Evolutionary conservation across 2,113 vertebrate genomes (phyloP).

Genomic region (Anser cygnoides): DNA sequence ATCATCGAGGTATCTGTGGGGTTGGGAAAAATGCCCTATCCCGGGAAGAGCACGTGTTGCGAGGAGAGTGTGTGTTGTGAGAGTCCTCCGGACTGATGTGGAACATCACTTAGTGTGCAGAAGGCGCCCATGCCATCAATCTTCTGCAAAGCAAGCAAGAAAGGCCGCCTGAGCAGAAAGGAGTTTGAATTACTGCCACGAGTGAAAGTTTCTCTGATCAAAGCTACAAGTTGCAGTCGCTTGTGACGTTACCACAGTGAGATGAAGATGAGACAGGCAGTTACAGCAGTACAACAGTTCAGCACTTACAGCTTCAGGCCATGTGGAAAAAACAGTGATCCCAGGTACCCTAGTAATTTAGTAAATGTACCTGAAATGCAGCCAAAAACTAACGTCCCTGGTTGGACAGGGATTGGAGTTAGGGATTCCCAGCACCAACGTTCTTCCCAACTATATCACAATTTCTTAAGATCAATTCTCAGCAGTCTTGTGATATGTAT

Average conservation of each 20-base stretch:
- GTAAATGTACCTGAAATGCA: not conserved
- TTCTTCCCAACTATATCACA: not conserved
- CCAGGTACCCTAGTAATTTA: too few species aligned
- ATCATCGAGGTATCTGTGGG: not conserved
- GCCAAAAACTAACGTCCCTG: not conserved
- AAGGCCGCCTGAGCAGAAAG: not conserved
- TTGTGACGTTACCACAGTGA: not conserved
- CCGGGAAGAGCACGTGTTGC: not conserved
- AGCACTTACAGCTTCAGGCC: not conserved
- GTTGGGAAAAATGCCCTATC: not conserved
- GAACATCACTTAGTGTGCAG: too few species aligned
- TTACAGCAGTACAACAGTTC: not conserved
- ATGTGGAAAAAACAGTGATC: not conserved
- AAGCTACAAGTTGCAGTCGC: not conserved
- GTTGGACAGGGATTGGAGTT: not conserved
- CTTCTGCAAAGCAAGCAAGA: not conserved
- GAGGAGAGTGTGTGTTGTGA: not conserved
- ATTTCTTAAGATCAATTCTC: not conserved
- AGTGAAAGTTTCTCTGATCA: not conserved
- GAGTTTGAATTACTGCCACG: not conserved
- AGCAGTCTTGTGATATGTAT: not conserved
- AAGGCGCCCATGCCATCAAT: too few species aligned
- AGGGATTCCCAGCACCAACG: not conserved
- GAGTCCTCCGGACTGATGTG: not conserved
- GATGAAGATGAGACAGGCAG: too few species aligned